phyloP scores from a whole-genome alignment of 2,113 vertebrate species.

The Charina bottae region DNA sequence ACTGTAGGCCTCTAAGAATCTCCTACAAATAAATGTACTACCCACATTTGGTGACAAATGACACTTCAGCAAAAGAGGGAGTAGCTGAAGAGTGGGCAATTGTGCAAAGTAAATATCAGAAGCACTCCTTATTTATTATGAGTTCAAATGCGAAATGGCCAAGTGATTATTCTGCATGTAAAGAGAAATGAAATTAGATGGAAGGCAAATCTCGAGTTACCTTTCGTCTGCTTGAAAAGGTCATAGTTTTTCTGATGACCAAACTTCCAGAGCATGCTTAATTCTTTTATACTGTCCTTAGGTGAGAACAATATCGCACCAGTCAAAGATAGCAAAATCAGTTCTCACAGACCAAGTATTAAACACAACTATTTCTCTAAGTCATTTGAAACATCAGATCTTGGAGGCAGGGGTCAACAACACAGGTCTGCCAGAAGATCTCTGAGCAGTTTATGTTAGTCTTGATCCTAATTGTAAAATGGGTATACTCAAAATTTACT shows the following conservation, averaged over 20 bases:
- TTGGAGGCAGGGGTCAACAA: neutral
- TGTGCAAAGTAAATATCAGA: constrained; percentile 5
- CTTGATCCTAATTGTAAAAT: neutral
- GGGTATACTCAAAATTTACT: neutral
- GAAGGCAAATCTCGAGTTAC: neutral
- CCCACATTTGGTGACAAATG: neutral
- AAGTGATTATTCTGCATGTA: constrained; percentile 35
- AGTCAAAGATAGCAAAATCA: neutral
- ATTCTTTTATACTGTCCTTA: constrained; percentile 37
- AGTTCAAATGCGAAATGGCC: constrained; percentile 13
- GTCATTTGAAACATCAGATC: neutral
- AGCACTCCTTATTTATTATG: constrained; percentile 24
- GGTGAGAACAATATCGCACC: neutral
- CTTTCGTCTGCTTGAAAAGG: constrained; percentile 37
- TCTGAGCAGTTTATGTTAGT: neutral
- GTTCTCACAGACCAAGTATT: neutral
- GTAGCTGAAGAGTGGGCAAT: neutral
- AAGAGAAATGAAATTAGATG: constrained; percentile 31
- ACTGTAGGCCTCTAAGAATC: constrained; percentile 31
- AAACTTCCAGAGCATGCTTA: neutral
- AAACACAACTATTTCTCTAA: neutral
- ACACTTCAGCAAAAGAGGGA: neutral
- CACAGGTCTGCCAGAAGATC: neutral
- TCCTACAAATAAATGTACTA: neutral
- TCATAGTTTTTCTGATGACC: constrained; percentile 6